phyloP scores from a whole-genome alignment of 2,113 vertebrate species.

The Dinomys branickii region DNA sequence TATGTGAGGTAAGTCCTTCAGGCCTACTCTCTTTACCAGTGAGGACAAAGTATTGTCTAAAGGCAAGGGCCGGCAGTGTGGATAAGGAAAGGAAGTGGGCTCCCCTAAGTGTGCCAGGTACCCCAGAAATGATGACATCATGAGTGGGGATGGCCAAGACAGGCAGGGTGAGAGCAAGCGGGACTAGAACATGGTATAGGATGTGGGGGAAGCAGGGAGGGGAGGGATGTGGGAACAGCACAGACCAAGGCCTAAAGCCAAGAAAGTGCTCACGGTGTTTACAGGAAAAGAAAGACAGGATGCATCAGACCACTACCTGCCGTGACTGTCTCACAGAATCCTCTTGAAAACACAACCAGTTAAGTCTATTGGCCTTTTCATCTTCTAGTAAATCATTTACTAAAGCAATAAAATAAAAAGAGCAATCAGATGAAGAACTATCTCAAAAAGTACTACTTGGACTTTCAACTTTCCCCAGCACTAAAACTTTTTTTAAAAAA shows the following conservation, averaged over 20 bases:
- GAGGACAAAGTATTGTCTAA: background rate
- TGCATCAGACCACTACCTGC: accelerated
- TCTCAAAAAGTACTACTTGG: background rate
- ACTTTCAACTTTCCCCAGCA: background rate
- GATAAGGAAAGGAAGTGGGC: background rate
- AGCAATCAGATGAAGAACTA: background rate
- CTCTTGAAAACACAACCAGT: background rate
- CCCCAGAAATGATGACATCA: background rate
- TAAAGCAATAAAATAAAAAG: background rate
- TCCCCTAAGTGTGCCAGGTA: background rate
- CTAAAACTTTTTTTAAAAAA: background rate
- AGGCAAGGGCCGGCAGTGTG: background rate
- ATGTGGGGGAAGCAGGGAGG: too few relatives aligned
- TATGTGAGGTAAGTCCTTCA: background rate
- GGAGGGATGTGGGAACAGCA: accelerated
- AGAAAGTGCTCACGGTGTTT: background rate
- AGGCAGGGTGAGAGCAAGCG: background rate
- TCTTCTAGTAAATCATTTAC: background rate
- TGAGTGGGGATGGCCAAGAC: background rate
- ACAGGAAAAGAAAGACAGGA: background rate
- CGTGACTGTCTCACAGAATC: background rate
- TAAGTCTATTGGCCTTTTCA: background rate
- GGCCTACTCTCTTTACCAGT: background rate
- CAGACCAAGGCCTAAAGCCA: background rate
- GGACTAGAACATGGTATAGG: background rate